phyloP scores from a whole-genome alignment of 2,888 invertebrate genomes.

The Apomyelois bistriatella region DNA sequence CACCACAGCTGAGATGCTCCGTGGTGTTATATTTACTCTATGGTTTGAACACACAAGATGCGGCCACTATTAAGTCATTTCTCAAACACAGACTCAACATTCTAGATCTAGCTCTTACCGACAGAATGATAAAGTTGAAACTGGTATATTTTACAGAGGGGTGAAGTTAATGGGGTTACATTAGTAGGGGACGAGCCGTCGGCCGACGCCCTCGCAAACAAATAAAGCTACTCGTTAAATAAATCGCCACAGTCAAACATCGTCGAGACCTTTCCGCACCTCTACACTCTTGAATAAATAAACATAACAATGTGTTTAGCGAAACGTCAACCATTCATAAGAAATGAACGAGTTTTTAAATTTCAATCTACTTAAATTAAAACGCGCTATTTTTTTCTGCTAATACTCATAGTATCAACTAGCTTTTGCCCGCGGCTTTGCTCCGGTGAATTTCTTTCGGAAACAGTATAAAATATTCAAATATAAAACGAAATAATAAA shows the following conservation, averaged over 20 bases:
- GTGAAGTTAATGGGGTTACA: slow-evolving; percentile 58
- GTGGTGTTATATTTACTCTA: slow-evolving; percentile 4
- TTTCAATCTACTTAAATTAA: not conserved
- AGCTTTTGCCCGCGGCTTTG: too few relatives aligned
- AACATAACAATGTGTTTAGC: slow-evolving; percentile 53
- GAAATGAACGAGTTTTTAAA: slow-evolving; percentile 21
- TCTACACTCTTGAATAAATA: slow-evolving; percentile 54
- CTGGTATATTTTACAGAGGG: slow-evolving; percentile 41
- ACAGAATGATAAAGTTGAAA: slow-evolving; percentile 49
- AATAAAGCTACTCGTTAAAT: slow-evolving; percentile 68
- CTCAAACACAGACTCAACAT: slow-evolving; percentile 37
- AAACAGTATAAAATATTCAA: too few relatives aligned
- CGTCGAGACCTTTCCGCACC: slow-evolving; percentile 58
- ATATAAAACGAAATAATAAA: too few relatives aligned
- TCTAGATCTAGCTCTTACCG: slow-evolving; percentile 32
- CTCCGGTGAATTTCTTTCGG: too few relatives aligned
- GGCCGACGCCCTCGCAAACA: slow-evolving; percentile 52
- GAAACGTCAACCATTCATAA: slow-evolving; percentile 28
- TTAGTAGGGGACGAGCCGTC: slow-evolving; percentile 47
- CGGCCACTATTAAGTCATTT: slow-evolving; percentile 61
- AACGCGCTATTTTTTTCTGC: too few relatives aligned
- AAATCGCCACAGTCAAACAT: slow-evolving; percentile 66
- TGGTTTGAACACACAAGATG: slow-evolving; percentile 40
- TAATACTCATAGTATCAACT: too few relatives aligned
- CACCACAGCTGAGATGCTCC: too few relatives aligned